Evolutionary conservation across 2,797 vertebrate species (phyloP).

Genomic region (Anisognathus igniventris): DNA sequence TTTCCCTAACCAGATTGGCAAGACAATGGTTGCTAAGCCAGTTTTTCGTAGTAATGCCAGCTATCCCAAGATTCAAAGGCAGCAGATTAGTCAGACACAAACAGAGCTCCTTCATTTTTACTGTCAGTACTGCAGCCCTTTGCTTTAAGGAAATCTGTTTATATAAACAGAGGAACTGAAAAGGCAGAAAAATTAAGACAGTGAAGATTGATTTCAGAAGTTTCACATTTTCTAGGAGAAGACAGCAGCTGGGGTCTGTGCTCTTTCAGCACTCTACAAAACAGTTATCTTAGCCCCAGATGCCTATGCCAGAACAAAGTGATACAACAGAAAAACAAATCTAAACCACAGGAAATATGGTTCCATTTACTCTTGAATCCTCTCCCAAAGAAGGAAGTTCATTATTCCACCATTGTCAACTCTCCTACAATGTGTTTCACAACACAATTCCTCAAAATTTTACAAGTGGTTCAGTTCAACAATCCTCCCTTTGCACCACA

Average conservation of each 20-base stretch:
- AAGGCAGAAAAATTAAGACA: neutral
- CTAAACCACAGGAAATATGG: constrained; percentile 32
- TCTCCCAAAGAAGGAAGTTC: constrained; percentile 23
- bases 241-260: neutral
- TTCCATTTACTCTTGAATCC: neutral
- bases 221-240: neutral
- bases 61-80: constrained; percentile 11
- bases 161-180: neutral
- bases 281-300: neutral
- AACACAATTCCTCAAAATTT: neutral
- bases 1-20: constrained; percentile 1
- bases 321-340: constrained; percentile 1
- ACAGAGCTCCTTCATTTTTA: neutral
- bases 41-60: constrained; percentile 22
- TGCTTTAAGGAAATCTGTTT: neutral
- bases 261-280: neutral
- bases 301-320: neutral
- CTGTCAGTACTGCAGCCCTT: neutral
- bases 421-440: neutral
- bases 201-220: neutral
- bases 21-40: constrained; percentile 14
- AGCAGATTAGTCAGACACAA: neutral
- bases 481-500: neutral
- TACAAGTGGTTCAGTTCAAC: neutral
- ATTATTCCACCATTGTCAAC: neutral